Percentiles rank a stretch among this genome's conserved stretches.
Evolutionary conservation across 1,140 invertebrate species (phyloP).

Genomic region (Camponotus pennsylvanicus): DNA sequence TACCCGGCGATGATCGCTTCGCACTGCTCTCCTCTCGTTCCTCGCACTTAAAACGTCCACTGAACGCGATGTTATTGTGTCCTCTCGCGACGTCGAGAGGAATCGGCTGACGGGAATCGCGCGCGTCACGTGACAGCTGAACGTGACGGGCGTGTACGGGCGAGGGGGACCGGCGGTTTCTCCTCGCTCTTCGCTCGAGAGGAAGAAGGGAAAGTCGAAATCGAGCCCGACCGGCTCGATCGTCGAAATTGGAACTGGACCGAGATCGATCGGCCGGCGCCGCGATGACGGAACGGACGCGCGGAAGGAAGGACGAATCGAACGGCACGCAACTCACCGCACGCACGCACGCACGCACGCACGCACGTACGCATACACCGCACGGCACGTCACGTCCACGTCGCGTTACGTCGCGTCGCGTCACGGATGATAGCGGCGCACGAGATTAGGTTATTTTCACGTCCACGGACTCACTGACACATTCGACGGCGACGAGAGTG

Average conservation of each 20-base stretch:
- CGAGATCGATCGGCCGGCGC: neutral
- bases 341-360: neutral
- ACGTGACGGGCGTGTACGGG: neutral
- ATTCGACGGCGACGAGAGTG: slow-evolving; percentile 53
- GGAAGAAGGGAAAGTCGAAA: too few species aligned
- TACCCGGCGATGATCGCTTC: slow-evolving; percentile 52
- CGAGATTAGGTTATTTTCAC: slow-evolving; percentile 74
- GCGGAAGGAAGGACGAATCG: neutral
- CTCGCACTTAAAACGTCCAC: too few species aligned
- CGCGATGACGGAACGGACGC: neutral
- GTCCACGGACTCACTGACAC: slow-evolving; percentile 78
- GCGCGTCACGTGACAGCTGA: slow-evolving; percentile 17
- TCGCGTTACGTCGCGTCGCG: neutral
- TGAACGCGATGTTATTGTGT: neutral
- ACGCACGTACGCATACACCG: slow-evolving; percentile 25
- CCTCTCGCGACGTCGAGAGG: neutral
- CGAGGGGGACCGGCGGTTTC: too few species aligned
- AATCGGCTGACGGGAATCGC: neutral
- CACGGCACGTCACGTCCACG: slow-evolving; percentile 33
- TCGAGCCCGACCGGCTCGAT: neutral
- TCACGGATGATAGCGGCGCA: neutral
- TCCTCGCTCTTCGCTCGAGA: too few species aligned
- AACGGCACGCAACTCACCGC: slow-evolving; percentile 7
- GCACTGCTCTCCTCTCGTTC: neutral
- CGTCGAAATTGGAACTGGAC: neutral